Base-by-base conservation (phyloP, 2,888 invertebrate species). In the Scaptomyza parva region DNA sequence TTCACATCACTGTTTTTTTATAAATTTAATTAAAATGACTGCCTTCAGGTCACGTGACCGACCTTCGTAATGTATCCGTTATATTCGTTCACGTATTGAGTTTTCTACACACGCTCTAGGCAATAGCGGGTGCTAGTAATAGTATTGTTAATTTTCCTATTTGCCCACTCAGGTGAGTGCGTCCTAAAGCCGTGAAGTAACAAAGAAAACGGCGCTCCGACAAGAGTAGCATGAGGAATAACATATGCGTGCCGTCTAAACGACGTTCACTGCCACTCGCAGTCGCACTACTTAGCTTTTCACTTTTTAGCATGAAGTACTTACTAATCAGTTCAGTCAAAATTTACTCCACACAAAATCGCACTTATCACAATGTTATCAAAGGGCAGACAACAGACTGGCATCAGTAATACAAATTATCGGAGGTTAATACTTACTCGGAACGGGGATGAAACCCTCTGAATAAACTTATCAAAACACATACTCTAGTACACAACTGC, bases 41-140 rank as follows among this genome's bases (percentile, higher is more conserved):
- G 79, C 89, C 89, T 71, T 70, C 68, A 78, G 87, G 85, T 69
- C 91, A 91, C 91, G 91, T 91, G 91, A 78, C 91, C 82, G 87
- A 80, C 86, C 76, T 76, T 71, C 84, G 91, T 90, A 91, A 91
- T 91, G 91, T 91, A 91, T 91, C 91, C 91, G 87, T 86, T 90
- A 88, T 89, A 70, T 4, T 47, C 61, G 48, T 62, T 68, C 35
- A 33, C 73, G 78, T 74, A 80, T 70, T 70, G 54, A 33, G 60
- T 67, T 73, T 52, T 60, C 70, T 55, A 50, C 54, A 68, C 39
- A 57, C 47, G 57, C 71, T 69, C 59, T 54, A 58, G 53, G 70
- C 70, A 40, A 72, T 83, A 76, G 63, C 59, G 62, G 61, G 44
- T 55, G 62, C 47, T 61, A 58, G 45, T 57, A 28, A 11, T 47